Conservation (phyloP, 1,140 invertebrate genomes). For the Saccostrea glomerata region DNA sequence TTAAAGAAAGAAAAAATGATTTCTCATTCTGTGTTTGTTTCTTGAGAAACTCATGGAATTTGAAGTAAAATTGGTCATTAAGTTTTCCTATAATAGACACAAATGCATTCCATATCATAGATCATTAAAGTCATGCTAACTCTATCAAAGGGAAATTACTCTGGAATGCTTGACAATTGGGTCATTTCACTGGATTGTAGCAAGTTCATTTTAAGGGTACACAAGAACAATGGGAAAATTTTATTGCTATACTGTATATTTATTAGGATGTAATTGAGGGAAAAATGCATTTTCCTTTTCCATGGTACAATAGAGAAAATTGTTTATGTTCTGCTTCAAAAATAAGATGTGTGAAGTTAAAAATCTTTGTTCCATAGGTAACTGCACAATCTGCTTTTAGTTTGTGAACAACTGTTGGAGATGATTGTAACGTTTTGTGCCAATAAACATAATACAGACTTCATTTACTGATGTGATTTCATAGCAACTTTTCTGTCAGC, state of each 20-base stretch:
- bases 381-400: not conserved
- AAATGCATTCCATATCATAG: conserved; percentile 20
- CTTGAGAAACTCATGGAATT: not conserved
- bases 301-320: not conserved
- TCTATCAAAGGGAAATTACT: not conserved
- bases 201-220: not conserved
- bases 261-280: not conserved
- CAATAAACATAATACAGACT: not conserved
- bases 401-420: not conserved
- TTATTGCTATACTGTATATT: not conserved
- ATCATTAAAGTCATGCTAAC: not conserved
- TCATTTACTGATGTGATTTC: not conserved
- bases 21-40: not conserved
- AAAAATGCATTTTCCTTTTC: not conserved
- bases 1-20: not conserved
- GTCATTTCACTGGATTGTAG: not conserved
- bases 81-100: conserved; percentile 4
- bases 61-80: not conserved
- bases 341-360: not conserved
- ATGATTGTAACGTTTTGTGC: not conserved
- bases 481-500: not conserved
- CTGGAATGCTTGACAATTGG: not conserved
- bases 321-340: not conserved
- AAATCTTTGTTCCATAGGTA: not conserved
- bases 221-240: not conserved